Evolutionary conservation across 2,797 vertebrate genomes (phyloP).

Genomic region (Phataginus tetradactyla): DNA sequence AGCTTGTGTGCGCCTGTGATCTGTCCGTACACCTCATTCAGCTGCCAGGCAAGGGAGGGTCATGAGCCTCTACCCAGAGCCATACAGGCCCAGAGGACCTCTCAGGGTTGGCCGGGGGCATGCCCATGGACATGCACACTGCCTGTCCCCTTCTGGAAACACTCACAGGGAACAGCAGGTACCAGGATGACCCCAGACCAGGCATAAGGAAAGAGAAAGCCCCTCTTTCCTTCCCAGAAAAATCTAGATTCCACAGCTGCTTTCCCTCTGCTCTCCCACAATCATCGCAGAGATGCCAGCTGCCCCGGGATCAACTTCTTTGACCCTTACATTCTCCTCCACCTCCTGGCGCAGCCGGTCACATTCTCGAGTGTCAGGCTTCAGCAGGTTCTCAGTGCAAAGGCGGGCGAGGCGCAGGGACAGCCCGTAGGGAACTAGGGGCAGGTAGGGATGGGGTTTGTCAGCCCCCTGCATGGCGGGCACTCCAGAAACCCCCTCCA

Average conservation of each 20-base stretch:
- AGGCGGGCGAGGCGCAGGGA: constrained; percentile 93
- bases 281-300: fast-evolving
- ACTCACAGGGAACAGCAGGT: not conserved
- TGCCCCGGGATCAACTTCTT: fast-evolving
- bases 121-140: fast-evolving
- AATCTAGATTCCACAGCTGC: not conserved
- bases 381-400: constrained; percentile 92
- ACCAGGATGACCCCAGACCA: not conserved
- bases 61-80: not conserved
- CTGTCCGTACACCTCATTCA: constrained; percentile 93
- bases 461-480: fast-evolving
- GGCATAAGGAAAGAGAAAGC: not conserved
- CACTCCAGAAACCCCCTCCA: not conserved
- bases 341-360: constrained; percentile 93
- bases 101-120: not conserved
- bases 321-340: constrained; percentile 91
- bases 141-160: not conserved
- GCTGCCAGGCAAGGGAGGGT: constrained; percentile 83
- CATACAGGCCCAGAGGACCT: not conserved
- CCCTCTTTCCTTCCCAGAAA: not conserved
- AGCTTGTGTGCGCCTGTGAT: constrained; percentile 91
- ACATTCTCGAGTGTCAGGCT: constrained; percentile 89
- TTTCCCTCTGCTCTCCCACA: fast-evolving
- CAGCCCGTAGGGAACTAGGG: constrained; percentile 89
- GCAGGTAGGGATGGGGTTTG: not conserved